Evolutionary conservation across 1,140 invertebrate genomes (phyloP).

Genomic region (Piezodorus guildinii): DNA sequence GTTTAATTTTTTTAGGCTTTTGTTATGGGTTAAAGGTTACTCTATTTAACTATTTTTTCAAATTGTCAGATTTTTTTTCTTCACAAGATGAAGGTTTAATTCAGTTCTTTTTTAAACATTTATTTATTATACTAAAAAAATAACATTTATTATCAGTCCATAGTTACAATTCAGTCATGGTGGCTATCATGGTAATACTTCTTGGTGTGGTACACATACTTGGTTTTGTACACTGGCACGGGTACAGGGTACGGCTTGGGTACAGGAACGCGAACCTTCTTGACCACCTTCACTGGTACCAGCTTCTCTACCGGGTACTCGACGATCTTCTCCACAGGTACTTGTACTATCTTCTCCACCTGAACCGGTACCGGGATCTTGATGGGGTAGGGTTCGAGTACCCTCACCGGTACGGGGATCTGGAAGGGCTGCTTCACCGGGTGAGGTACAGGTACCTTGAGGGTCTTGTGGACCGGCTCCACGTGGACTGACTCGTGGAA

Average conservation of each 20-base stretch:
- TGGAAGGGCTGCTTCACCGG: constrained; percentile 23
- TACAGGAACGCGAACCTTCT: constrained; percentile 28
- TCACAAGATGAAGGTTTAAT: too few species aligned
- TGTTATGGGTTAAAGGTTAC: too few species aligned
- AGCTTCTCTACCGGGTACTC: constrained; percentile 29
- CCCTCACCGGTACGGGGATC: constrained; percentile 26
- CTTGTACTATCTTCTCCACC: constrained; percentile 26
- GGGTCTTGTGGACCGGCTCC: constrained; percentile 23
- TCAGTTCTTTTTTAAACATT: too few species aligned
- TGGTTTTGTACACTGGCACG: constrained; percentile 29
- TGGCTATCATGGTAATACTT: constrained; percentile 15
- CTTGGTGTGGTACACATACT: constrained; percentile 27
- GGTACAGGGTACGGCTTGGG: constrained; percentile 28
- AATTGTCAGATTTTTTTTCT: too few species aligned
- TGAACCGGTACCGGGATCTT: constrained; percentile 25
- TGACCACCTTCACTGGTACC: constrained; percentile 28
- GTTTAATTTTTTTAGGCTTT: too few species aligned
- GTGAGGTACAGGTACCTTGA: constrained; percentile 25
- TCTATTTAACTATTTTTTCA: too few species aligned
- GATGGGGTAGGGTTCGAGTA: constrained; percentile 23
- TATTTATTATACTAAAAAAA: too few species aligned
- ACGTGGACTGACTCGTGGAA: not conserved
- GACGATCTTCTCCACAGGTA: constrained; percentile 29
- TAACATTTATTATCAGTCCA: too few species aligned
- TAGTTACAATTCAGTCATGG: too few species aligned